These are phyloP conservation scores for Trachelus tabidus DNA, from an alignment of 2,888 invertebrate genomes.

Conservation along the genomic window DNA sequence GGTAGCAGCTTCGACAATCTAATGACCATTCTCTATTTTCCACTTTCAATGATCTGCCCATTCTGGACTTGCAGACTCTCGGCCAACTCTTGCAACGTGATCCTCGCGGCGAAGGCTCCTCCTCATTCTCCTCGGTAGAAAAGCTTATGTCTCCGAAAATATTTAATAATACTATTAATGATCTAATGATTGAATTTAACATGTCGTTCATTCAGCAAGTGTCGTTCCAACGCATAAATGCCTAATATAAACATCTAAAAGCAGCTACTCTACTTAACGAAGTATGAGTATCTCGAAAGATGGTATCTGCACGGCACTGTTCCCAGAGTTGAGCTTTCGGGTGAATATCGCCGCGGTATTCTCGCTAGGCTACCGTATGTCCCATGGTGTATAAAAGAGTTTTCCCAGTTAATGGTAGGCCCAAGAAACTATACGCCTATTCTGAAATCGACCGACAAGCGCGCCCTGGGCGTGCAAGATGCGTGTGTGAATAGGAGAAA, in stretches of 20 bases:
- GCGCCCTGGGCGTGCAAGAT: constrained; percentile 55
- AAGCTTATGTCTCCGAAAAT: not conserved
- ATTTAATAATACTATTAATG: not conserved
- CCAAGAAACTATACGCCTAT: constrained; percentile 14
- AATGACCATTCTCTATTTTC: too few species aligned
- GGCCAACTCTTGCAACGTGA: too few species aligned
- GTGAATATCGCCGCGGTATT: not conserved
- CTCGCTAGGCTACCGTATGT: constrained; percentile 38
- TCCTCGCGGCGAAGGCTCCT: not conserved
- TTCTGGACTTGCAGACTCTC: too few species aligned
- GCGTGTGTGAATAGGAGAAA: constrained; percentile 44
- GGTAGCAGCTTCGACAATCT: not conserved
- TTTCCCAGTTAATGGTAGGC: not conserved
- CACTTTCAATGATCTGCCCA: too few species aligned
- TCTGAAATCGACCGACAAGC: constrained; percentile 41
- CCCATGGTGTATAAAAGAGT: constrained; percentile 42
- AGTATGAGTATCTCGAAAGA: not conserved
- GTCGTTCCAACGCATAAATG: not conserved
- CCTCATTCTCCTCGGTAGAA: not conserved
- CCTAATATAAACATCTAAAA: not conserved
- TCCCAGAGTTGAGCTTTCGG: not conserved
- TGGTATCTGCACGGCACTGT: not conserved
- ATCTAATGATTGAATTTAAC: not conserved
- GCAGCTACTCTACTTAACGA: not conserved
- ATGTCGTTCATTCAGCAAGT: not conserved